Evolutionary conservation across 2,113 vertebrate species (phyloP).

Genomic region (Psittacara wagleri): DNA sequence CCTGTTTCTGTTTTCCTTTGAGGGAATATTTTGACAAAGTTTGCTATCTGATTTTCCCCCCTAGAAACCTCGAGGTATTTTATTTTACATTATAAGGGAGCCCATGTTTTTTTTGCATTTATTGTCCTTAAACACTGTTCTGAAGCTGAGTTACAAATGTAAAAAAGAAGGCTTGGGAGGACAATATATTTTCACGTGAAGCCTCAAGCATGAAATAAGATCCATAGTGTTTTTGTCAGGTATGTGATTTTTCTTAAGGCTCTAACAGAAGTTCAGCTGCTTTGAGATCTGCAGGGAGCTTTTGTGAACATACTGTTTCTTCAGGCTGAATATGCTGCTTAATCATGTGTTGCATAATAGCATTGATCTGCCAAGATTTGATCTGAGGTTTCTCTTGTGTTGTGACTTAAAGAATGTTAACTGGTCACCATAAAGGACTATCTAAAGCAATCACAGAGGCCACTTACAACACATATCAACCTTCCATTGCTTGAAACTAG

Average conservation of each 20-base stretch:
- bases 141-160: background rate
- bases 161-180: background rate
- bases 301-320: background rate
- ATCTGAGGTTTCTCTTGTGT: background rate
- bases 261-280: background rate
- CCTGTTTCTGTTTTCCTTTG: background rate
- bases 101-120: background rate
- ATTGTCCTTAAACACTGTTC: background rate
- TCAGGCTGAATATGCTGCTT: slow-evolving; percentile 18
- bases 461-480: background rate
- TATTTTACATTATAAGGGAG: background rate
- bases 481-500: background rate
- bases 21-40: background rate
- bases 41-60: background rate
- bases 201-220: background rate
- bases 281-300: slow-evolving; percentile 24
- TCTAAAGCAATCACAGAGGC: background rate
- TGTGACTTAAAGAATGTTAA: background rate
- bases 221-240: background rate
- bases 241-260: background rate
- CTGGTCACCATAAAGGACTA: background rate
- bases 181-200: background rate
- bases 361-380: background rate
- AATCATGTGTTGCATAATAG: background rate
- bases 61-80: background rate